Percentiles rank a stretch among this genome's conserved stretches.
phyloP scores from a whole-genome alignment of 2,113 vertebrate genomes.

The Cercocebus atys region DNA sequence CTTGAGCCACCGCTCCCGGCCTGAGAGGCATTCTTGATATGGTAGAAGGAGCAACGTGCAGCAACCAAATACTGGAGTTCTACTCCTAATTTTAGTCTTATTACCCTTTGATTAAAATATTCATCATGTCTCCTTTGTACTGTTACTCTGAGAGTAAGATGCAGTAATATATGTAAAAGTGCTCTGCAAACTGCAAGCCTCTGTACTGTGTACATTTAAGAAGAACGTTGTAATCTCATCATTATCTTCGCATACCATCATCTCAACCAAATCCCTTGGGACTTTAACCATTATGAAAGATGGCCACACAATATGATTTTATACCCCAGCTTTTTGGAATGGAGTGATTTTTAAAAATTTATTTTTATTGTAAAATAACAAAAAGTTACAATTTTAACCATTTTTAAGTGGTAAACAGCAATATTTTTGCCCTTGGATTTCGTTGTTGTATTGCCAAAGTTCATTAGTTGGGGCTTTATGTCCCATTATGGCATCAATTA shows the following conservation, averaged over 20 bases:
- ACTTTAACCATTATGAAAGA: background rate
- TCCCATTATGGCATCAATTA: too few species aligned
- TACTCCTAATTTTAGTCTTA: background rate
- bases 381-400: background rate
- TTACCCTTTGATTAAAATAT: background rate
- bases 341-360: background rate
- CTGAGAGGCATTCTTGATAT: background rate
- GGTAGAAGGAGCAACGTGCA: background rate
- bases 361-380: slow-evolving; percentile 9
- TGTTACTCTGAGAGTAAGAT: background rate
- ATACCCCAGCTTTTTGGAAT: background rate
- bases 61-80: background rate
- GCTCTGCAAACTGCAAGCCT: background rate
- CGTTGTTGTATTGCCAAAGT: too few species aligned
- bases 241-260: background rate
- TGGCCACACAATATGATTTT: background rate
- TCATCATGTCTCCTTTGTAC: background rate
- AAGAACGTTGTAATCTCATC: background rate
- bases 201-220: background rate
- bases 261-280: background rate
- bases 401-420: background rate
- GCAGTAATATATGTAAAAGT: background rate
- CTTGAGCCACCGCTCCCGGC: too few species aligned
- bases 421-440: too few species aligned
- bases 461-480: too few species aligned